phyloP scores from a whole-genome alignment of 2,113 vertebrate species.

The Datnioides undecimradiatus region DNA sequence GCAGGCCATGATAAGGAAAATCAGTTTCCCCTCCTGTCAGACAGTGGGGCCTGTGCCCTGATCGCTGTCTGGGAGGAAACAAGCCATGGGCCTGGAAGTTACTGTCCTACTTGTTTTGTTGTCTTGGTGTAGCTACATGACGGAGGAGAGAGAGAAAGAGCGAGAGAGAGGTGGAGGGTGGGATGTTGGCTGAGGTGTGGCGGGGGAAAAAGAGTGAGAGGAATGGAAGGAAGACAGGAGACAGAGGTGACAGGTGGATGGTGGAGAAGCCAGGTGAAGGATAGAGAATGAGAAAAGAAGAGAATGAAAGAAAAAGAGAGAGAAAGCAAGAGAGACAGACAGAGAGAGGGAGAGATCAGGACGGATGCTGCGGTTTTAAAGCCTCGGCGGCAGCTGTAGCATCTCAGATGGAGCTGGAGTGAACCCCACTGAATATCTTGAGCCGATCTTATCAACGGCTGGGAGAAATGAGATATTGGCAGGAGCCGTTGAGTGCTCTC shows the following conservation, averaged over 20 bases:
- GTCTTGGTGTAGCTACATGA: constrained; percentile 81
- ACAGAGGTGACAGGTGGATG: constrained; percentile 58
- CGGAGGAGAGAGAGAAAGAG: constrained; percentile 57
- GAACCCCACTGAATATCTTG: constrained; percentile 93
- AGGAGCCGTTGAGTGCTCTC: constrained; percentile 90
- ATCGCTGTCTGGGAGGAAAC: constrained; percentile 88
- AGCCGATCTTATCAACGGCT: constrained; percentile 94
- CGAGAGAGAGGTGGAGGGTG: constrained; percentile 54
- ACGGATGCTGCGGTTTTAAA: constrained; percentile 80
- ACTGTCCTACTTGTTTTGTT: constrained; percentile 87
- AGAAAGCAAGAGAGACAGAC: constrained; percentile 80
- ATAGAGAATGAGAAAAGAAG: constrained; percentile 25
- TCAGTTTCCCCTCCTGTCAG: constrained; percentile 92
- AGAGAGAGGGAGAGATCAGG: constrained; percentile 64
- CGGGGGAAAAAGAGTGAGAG: constrained; percentile 18
- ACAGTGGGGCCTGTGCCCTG: constrained; percentile 82
- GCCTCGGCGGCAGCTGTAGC: constrained; percentile 78
- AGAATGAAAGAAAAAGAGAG: constrained; percentile 43
- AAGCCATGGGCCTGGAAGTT: constrained; percentile 85
- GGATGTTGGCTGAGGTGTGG: constrained; percentile 71
- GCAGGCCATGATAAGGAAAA: constrained; percentile 94
- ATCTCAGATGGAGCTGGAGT: constrained; percentile 86
- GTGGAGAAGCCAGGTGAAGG: constrained; percentile 23
- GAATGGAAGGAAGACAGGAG: constrained; percentile 50
- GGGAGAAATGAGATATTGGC: constrained; percentile 99